Evolutionary conservation across 2,797 vertebrate genomes (phyloP).

Genomic region (Ptychadena robeensis): DNA sequence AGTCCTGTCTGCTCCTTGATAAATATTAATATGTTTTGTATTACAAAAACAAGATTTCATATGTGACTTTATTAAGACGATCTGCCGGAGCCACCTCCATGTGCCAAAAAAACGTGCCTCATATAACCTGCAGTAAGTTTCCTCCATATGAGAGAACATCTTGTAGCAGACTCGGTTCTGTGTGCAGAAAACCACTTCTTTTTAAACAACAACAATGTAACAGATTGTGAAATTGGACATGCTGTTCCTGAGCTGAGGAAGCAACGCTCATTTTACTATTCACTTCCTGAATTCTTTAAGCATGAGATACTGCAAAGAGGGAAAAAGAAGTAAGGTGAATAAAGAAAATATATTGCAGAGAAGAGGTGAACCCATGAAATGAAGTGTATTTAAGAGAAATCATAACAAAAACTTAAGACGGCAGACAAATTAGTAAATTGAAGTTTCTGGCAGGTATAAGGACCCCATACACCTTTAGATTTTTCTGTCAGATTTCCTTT

Average conservation of each 20-base stretch:
- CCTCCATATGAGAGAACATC: slow-evolving; percentile 15
- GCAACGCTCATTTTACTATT: not conserved
- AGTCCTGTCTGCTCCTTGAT: slow-evolving; percentile 32
- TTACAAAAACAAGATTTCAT: slow-evolving; percentile 46
- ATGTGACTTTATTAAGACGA: slow-evolving; percentile 32
- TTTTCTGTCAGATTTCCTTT: no score
- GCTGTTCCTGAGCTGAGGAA: not conserved
- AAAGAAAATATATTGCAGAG: not conserved
- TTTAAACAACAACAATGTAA: not conserved
- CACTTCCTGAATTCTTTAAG: not conserved
- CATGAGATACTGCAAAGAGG: not conserved
- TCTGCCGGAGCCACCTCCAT: not conserved
- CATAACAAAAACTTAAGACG: no score
- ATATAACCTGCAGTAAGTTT: slow-evolving; percentile 4
- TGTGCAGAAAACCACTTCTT: not conserved
- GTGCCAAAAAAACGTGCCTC: not conserved
- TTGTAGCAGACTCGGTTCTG: not conserved
- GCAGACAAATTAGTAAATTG: no score
- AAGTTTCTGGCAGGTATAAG: no score
- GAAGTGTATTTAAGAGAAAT: not conserved
- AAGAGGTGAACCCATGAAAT: not conserved
- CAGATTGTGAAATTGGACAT: not conserved
- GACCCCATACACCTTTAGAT: no score
- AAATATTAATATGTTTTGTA: slow-evolving; percentile 45
- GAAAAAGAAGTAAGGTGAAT: not conserved